phyloP scores from a whole-genome alignment of 2,797 vertebrate genomes.

The Sylvia borin region DNA sequence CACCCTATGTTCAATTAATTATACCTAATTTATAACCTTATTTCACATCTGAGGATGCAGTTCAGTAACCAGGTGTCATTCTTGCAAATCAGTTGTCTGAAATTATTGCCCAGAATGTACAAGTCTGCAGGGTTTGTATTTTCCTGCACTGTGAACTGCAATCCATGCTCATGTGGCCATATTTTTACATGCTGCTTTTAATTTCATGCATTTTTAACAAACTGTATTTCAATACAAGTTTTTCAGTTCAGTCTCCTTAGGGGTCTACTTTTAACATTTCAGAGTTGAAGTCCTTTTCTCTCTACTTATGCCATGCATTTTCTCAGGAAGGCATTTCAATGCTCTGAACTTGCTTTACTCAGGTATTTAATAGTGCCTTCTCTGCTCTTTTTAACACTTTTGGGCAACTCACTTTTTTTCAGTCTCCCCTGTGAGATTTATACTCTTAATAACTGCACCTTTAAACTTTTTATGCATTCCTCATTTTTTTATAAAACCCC shows the following conservation, averaged over 20 bases:
- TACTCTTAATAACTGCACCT: neutral
- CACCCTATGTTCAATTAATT: neutral
- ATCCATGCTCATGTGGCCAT: neutral
- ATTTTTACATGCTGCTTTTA: neutral
- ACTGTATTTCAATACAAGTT: neutral
- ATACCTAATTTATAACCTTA: neutral
- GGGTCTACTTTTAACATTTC: neutral
- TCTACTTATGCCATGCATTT: neutral
- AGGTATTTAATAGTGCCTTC: neutral
- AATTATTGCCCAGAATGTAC: neutral
- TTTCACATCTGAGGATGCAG: neutral
- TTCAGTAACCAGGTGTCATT: neutral
- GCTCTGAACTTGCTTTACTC: neutral
- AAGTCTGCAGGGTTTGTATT: neutral
- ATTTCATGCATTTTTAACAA: neutral
- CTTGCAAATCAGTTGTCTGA: neutral
- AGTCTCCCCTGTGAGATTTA: neutral
- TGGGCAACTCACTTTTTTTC: neutral
- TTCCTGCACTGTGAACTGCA: neutral
- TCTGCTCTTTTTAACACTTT: neutral
- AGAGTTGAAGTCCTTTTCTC: neutral
- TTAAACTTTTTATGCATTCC: neutral
- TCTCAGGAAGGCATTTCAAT: neutral
- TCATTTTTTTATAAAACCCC: neutral
- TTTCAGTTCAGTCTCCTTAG: neutral